These are phyloP conservation scores for Acronicta psi DNA, from an alignment of 2,888 invertebrate genomes.

Conservation along the genomic window DNA sequence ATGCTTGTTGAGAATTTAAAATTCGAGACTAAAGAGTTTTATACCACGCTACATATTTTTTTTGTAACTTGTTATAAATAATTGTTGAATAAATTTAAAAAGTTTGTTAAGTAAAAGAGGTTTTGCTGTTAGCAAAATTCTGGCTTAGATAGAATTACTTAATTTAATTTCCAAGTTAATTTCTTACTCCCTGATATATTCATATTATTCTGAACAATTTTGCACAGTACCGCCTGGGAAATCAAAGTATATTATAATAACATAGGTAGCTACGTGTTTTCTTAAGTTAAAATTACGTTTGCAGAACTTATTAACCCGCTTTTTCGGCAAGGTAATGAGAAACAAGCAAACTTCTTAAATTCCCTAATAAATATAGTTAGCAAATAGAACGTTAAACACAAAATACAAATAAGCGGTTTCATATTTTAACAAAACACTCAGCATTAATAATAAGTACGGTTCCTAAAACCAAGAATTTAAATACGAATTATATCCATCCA, in stretches of 20 bases:
- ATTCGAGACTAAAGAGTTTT: too few relatives aligned
- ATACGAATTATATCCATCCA: not conserved
- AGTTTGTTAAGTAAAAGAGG: too few relatives aligned
- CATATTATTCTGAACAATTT: constrained; percentile 44
- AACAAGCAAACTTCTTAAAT: constrained; percentile 26
- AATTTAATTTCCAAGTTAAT: constrained; percentile 39
- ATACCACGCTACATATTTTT: too few relatives aligned
- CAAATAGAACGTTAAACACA: constrained; percentile 2
- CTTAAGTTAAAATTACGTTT: constrained; percentile 43
- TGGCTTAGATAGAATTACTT: too few relatives aligned
- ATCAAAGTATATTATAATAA: constrained; percentile 61
- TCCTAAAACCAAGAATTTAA: too few relatives aligned
- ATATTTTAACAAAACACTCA: too few relatives aligned
- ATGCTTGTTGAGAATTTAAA: too few relatives aligned
- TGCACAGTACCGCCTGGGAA: constrained; percentile 57
- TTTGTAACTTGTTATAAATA: too few relatives aligned
- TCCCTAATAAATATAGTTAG: constrained; percentile 5
- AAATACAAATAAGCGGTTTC: too few relatives aligned
- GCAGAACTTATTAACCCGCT: constrained; percentile 24
- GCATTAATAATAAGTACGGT: too few relatives aligned
- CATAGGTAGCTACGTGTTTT: constrained; percentile 35
- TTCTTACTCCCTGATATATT: constrained; percentile 34
- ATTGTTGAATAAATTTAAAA: too few relatives aligned
- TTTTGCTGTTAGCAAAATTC: not conserved
- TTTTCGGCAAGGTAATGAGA: constrained; percentile 17